Percentiles rank a stretch among this genome's conserved stretches.
These are phyloP conservation scores for Catamblyrhynchus diadema DNA, from an alignment of 2,797 vertebrate genomes.

Conservation along the genomic window DNA sequence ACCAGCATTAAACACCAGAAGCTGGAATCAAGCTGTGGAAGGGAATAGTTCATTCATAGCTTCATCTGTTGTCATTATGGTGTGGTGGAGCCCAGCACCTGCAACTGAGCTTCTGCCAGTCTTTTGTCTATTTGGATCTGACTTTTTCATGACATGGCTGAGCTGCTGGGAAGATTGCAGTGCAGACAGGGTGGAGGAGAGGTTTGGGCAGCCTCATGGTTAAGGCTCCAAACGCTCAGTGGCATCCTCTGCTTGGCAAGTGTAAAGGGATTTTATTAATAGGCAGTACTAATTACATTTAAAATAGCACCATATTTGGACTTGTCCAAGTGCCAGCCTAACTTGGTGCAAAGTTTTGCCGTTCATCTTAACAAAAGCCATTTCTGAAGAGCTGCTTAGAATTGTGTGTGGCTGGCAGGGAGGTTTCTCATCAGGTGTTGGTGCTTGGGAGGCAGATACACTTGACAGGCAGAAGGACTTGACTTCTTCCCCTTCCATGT, in stretches of 20 bases:
- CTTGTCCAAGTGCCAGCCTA: not conserved
- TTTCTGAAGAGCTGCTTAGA: conserved; percentile 8
- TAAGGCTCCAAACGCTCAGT: not conserved
- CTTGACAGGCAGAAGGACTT: conserved; percentile 53
- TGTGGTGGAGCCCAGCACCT: not conserved
- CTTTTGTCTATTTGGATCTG: not conserved
- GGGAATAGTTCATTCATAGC: not conserved
- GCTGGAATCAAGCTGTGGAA: not conserved
- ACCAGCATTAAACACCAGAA: not conserved
- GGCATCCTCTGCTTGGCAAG: not conserved
- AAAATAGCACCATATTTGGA: not conserved
- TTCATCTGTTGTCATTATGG: not conserved
- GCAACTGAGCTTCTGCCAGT: not conserved
- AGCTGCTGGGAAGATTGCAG: not conserved
- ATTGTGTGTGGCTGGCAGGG: not conserved
- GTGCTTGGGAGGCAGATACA: conserved; percentile 20
- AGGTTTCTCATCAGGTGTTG: not conserved
- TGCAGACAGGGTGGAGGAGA: not conserved
- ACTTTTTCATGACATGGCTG: not conserved
- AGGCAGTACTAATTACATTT: conserved; percentile 17
- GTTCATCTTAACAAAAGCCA: not conserved
- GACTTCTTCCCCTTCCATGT: conserved; percentile 36
- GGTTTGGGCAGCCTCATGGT: not conserved
- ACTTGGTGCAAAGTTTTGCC: not conserved
- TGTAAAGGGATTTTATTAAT: not conserved